Percentiles rank a stretch among this genome's conserved stretches.
phyloP scores from a whole-genome alignment of 2,797 vertebrate genomes.

The Argyrosomus regius region DNA sequence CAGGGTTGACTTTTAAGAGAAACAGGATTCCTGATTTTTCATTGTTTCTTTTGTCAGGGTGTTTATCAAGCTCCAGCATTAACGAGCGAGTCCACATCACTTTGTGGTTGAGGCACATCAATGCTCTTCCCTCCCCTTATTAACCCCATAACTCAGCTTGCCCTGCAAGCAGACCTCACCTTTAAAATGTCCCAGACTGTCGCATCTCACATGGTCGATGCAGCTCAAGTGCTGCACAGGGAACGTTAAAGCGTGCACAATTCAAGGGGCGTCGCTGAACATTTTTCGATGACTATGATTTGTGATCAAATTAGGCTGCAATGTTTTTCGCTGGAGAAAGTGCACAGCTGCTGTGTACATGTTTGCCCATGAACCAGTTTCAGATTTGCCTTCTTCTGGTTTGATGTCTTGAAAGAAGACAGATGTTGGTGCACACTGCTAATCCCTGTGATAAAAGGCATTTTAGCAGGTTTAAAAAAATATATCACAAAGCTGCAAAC shows the following conservation, averaged over 20 bases:
- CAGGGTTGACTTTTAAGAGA: conserved; percentile 24
- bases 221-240: conserved; percentile 53
- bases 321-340: background rate
- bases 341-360: background rate
- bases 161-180: conserved; percentile 43
- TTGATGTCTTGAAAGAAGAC: background rate
- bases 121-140: conserved; percentile 69
- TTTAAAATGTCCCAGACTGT: conserved; percentile 59
- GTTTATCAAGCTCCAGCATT: conserved; percentile 56
- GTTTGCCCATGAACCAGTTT: background rate
- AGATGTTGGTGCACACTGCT: background rate
- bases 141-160: conserved; percentile 80
- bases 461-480: background rate
- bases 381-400: background rate
- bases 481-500: background rate
- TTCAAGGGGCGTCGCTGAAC: conserved; percentile 19
- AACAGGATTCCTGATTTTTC: conserved; percentile 23
- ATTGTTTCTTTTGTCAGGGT: conserved; percentile 9
- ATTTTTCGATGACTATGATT: conserved; percentile 19
- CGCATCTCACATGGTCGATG: conserved; percentile 62
- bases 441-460: background rate
- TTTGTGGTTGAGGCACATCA: conserved; percentile 59
- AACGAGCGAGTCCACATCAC: conserved; percentile 60
- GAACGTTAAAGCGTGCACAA: conserved; percentile 33
- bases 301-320: conserved; percentile 54